A percentile compares a stretch with the other conserved stretches of the same genome.
Evolutionary conservation across 2,797 vertebrate species (phyloP).

Genomic region (Hippoglossus hippoglossus): DNA sequence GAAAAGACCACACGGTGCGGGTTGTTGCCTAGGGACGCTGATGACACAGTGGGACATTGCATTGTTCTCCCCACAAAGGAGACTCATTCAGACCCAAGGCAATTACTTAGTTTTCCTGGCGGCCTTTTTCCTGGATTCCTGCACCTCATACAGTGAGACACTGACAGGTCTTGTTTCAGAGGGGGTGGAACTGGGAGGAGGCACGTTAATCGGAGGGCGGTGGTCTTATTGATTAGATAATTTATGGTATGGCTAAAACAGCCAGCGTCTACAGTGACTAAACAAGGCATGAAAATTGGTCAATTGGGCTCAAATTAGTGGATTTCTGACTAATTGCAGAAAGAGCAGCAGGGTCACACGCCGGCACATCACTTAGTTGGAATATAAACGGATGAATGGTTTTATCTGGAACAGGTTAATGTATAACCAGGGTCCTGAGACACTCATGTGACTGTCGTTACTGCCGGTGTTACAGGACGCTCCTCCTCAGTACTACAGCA

Average conservation of each 20-base stretch:
- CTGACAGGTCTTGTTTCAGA: slow-evolving; percentile 66
- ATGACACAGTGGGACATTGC: slow-evolving; percentile 78
- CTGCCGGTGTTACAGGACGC: slow-evolving; percentile 73
- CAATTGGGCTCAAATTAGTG: slow-evolving; percentile 69
- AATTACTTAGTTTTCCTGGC: slow-evolving; percentile 77
- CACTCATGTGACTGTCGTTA: slow-evolving; percentile 4
- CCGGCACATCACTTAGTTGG: background rate
- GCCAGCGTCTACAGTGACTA: slow-evolving; percentile 57
- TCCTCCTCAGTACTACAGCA: slow-evolving; percentile 86
- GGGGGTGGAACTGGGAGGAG: slow-evolving; percentile 65
- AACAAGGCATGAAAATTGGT: slow-evolving; percentile 76
- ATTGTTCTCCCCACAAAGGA: slow-evolving; percentile 83
- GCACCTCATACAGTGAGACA: slow-evolving; percentile 74
- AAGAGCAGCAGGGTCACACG: slow-evolving; percentile 2
- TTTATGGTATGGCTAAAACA: slow-evolving; percentile 77
- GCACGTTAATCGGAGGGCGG: slow-evolving; percentile 75
- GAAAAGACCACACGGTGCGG: slow-evolving; percentile 77
- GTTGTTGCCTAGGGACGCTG: slow-evolving; percentile 78
- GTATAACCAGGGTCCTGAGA: slow-evolving; percentile 2
- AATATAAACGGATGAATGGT: slow-evolving; percentile 4
- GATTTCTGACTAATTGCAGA: slow-evolving; percentile 58
- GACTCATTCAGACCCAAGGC: slow-evolving; percentile 78
- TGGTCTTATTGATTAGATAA: slow-evolving; percentile 75
- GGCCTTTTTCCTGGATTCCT: slow-evolving; percentile 58
- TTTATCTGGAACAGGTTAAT: background rate